Percentiles rank a stretch among this genome's conserved stretches.
Evolutionary conservation across 1,140 invertebrate genomes (phyloP).

Genomic region (Ephestia elutella): DNA sequence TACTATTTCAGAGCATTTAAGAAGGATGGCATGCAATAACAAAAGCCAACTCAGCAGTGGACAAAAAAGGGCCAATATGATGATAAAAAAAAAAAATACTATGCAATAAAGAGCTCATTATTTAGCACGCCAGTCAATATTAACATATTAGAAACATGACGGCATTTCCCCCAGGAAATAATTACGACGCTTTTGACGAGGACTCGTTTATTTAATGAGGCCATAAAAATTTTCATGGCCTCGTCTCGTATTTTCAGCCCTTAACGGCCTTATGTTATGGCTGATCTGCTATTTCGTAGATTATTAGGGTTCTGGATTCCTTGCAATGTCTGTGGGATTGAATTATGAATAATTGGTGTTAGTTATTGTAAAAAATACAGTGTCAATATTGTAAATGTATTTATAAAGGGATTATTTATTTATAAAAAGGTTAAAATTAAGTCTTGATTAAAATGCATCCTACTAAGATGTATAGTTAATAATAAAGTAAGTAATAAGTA

Average conservation of each 20-base stretch:
- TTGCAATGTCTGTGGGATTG: background rate
- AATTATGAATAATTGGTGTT: background rate
- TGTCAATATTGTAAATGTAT: too few relatives aligned
- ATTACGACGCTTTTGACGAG: background rate
- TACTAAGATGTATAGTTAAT: too few relatives aligned
- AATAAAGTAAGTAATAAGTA: too few relatives aligned
- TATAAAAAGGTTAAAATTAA: too few relatives aligned
- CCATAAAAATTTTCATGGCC: slow-evolving; percentile 23
- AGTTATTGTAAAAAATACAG: too few relatives aligned
- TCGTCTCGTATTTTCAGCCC: slow-evolving; percentile 19
- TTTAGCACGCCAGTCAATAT: background rate
- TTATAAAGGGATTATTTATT: too few relatives aligned
- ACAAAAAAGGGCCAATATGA: too few relatives aligned
- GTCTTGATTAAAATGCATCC: too few relatives aligned
- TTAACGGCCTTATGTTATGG: background rate
- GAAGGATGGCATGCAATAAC: too few relatives aligned
- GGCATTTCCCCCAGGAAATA: background rate
- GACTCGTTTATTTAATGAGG: slow-evolving; percentile 15
- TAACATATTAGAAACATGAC: slow-evolving; percentile 1
- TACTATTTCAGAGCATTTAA: too few relatives aligned
- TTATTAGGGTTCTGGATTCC: background rate
- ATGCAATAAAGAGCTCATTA: background rate
- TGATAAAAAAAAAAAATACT: too few relatives aligned
- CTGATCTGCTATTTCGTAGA: background rate
- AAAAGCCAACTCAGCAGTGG: too few relatives aligned